Evolutionary conservation across 2,888 invertebrate genomes (phyloP).

Genomic region (Apoda limacodes): DNA sequence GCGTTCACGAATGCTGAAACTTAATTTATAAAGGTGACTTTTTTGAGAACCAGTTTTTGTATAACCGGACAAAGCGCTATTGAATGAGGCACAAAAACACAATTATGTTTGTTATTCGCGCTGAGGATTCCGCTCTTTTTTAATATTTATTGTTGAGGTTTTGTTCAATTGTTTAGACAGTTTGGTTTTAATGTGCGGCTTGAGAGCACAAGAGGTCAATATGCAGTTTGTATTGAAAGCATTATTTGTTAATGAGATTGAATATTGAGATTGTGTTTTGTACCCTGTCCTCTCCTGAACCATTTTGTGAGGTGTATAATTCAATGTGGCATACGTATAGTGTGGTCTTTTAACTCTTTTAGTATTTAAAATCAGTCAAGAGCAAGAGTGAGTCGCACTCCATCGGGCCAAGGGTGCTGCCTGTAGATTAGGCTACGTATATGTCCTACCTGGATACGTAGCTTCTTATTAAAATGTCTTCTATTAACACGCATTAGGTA

Average conservation of each 20-base stretch:
- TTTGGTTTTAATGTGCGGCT: slow-evolving; percentile 24
- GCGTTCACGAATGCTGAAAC: slow-evolving; percentile 49
- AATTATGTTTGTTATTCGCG: slow-evolving; percentile 65
- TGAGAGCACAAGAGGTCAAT: slow-evolving; percentile 19
- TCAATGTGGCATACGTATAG: too few relatives aligned
- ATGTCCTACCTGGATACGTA: too few relatives aligned
- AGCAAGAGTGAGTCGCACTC: too few relatives aligned
- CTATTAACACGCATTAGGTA: too few relatives aligned
- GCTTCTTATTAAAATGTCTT: too few relatives aligned
- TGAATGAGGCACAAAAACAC: slow-evolving; percentile 62
- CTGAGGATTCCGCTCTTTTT: slow-evolving; percentile 44
- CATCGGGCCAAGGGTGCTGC: too few relatives aligned
- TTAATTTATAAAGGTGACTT: slow-evolving; percentile 68
- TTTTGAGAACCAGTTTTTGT: slow-evolving; percentile 60
- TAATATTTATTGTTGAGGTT: slow-evolving; percentile 40
- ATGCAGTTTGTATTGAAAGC: slow-evolving; percentile 20
- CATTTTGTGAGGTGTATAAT: too few relatives aligned
- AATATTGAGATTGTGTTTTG: slow-evolving; percentile 20
- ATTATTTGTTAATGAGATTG: slow-evolving; percentile 36
- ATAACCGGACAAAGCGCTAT: slow-evolving; percentile 52
- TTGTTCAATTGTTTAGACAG: slow-evolving; percentile 41
- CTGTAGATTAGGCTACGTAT: too few relatives aligned
- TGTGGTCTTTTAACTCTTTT: too few relatives aligned
- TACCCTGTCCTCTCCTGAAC: too few relatives aligned
- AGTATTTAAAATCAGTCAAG: too few relatives aligned